Evolutionary conservation across 2,113 vertebrate species (phyloP).

Genomic region (cat (Felis catus)): DNA sequence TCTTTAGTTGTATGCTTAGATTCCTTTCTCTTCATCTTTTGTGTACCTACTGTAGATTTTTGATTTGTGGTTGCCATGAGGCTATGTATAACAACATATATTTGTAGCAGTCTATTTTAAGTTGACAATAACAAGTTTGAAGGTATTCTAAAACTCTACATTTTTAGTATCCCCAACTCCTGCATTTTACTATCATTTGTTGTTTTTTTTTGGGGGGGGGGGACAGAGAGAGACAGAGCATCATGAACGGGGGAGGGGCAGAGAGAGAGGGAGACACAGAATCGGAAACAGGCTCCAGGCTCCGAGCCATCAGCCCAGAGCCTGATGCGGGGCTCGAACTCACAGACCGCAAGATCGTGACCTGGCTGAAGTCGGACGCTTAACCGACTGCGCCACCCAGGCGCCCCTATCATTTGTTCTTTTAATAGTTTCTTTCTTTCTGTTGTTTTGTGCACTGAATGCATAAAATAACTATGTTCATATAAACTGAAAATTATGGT

Average conservation of each 20-base stretch:
- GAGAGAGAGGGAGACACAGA: no score
- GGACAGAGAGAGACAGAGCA: no score
- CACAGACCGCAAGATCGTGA: no score
- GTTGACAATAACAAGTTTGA: not conserved
- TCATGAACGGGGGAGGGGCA: no score
- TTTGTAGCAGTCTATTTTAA: not conserved
- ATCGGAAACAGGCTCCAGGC: no score
- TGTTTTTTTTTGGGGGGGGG: no score
- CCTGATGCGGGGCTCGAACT: no score
- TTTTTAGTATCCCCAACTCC: not conserved
- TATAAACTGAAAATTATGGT: not conserved
- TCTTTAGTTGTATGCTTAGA: not conserved
- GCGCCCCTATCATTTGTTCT: slow-evolving; percentile 39
- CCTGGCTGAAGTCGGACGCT: no score
- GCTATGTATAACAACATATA: not conserved
- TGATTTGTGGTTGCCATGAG: not conserved
- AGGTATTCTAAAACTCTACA: not conserved
- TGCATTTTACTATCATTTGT: not conserved
- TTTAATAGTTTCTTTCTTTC: slow-evolving; percentile 39
- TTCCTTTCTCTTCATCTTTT: not conserved
- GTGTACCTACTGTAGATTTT: not conserved
- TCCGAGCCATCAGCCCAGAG: no score
- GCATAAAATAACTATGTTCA: slow-evolving; percentile 51
- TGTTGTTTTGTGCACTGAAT: slow-evolving; percentile 65
- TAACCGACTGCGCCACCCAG: no score